phyloP scores from a whole-genome alignment of 2,113 vertebrate species.

The Mustela lutreola region DNA sequence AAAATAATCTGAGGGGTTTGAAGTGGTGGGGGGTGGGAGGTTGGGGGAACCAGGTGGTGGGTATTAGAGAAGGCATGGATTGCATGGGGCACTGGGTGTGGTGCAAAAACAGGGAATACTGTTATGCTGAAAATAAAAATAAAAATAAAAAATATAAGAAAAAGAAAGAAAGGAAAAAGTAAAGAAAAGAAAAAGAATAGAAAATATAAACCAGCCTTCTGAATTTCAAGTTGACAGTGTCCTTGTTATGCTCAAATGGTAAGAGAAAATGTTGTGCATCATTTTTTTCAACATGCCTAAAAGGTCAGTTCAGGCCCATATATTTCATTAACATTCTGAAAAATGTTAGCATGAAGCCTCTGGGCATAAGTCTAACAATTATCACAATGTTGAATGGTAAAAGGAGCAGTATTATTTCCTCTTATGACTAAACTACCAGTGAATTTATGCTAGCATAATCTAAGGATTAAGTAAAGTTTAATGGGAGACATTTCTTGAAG shows the following conservation, averaged over 20 bases:
- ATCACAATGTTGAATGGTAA: not conserved
- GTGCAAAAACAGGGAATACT: too few relatives aligned
- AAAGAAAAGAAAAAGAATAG: not conserved
- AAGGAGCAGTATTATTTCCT: not conserved
- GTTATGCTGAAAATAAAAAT: too few relatives aligned
- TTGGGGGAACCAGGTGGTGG: too few relatives aligned
- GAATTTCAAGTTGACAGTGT: not conserved
- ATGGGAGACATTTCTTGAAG: not conserved
- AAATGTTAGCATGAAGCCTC: not conserved
- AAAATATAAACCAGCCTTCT: not conserved
- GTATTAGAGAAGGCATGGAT: too few relatives aligned
- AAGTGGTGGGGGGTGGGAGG: too few relatives aligned
- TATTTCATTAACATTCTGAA: not conserved
- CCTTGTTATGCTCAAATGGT: not conserved
- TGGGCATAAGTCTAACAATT: not conserved
- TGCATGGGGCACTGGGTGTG: too few relatives aligned
- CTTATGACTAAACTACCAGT: not conserved
- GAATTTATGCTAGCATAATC: not conserved
- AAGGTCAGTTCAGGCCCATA: not conserved
- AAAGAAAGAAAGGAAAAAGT: too few relatives aligned
- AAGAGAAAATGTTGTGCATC: not conserved
- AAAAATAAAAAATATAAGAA: not conserved
- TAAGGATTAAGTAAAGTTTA: constrained; percentile 19
- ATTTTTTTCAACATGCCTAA: constrained; percentile 10
- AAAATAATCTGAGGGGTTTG: too few relatives aligned